phyloP scores from a whole-genome alignment of 1,140 invertebrate species.

The Drosophila serrata region DNA sequence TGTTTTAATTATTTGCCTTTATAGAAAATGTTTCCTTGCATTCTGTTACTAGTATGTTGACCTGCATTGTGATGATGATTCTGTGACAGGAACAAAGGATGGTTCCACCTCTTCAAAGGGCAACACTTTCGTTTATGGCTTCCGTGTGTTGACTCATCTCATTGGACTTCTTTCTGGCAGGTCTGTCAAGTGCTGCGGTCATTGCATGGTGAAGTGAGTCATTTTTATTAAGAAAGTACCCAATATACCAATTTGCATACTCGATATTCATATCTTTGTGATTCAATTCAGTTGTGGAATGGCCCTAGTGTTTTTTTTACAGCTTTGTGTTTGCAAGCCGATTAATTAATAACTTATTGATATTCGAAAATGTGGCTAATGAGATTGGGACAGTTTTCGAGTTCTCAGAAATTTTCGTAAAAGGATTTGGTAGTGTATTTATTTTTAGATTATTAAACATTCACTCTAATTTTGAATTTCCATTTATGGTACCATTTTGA shows the following conservation, averaged over 20 bases:
- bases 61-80: background rate
- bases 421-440: no score
- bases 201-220: slow-evolving; percentile 8
- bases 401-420: background rate
- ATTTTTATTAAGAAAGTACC: background rate
- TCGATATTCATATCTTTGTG: slow-evolving; percentile 5
- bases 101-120: slow-evolving; percentile 2
- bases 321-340: background rate
- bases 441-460: background rate
- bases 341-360: background rate
- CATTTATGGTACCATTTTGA: background rate
- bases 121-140: slow-evolving; percentile 5
- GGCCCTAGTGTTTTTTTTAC: background rate
- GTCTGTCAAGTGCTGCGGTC: slow-evolving; percentile 14
- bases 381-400: background rate
- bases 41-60: background rate
- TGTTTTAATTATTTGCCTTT: background rate
- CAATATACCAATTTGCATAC: slow-evolving; percentile 6
- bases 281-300: slow-evolving; percentile 24
- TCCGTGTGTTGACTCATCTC: slow-evolving; percentile 24
- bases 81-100: background rate
- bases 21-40: background rate
- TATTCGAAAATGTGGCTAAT: background rate
- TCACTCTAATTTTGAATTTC: no score
- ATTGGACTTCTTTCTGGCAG: background rate